Percentiles rank a stretch among this genome's conserved stretches.
Conservation (phyloP, 2,797 vertebrate species). For the Rhynchonycteris naso region DNA sequence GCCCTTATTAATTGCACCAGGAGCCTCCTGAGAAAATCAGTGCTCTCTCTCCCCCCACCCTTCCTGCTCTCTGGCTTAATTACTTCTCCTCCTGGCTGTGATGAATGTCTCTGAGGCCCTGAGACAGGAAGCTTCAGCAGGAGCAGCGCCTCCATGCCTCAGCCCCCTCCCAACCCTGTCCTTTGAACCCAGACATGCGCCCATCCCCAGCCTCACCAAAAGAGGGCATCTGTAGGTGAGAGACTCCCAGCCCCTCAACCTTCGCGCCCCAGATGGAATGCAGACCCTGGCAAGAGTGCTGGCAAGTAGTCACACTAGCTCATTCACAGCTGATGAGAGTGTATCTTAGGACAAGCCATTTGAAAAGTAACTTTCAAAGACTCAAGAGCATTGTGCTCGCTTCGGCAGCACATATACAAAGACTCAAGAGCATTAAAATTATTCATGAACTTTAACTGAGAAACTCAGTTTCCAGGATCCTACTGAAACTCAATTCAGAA, state of each 20-base stretch:
- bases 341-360: neutral
- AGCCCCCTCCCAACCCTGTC: neutral
- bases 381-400: neutral
- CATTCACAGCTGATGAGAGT: neutral
- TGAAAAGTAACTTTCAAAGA: constrained; percentile 9
- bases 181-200: neutral
- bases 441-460: neutral
- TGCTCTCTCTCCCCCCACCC: neutral
- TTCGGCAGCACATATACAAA: too few species aligned
- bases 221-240: neutral
- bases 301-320: neutral
- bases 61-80: constrained; percentile 59
- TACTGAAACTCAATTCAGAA: neutral
- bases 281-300: neutral
- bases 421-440: neutral
- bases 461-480: neutral
- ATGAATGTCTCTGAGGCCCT: constrained; percentile 39
- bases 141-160: neutral
- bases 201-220: neutral
- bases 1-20: neutral
- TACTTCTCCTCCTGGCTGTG: constrained; percentile 54
- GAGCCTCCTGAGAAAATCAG: constrained; percentile 31
- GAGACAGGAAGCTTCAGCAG: constrained; percentile 33
- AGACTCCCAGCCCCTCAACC: neutral
- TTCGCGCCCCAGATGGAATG: neutral